Evolutionary conservation across 2,888 invertebrate species (phyloP).

Genomic region (Agriotes lineatus): DNA sequence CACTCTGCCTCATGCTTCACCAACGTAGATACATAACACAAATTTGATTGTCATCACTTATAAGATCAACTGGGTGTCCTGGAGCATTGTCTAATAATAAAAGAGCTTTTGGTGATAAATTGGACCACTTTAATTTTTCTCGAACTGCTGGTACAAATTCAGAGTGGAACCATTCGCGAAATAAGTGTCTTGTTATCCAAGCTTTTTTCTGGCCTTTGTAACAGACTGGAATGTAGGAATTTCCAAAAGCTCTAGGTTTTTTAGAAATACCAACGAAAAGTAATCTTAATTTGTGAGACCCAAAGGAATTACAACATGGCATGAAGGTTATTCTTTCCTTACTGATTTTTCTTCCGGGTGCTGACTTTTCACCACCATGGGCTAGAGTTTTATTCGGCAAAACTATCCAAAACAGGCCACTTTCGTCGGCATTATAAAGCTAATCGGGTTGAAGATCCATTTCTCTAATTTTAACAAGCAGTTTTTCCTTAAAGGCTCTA

Average conservation of each 20-base stretch:
- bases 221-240: conserved; percentile 46
- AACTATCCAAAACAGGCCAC: conserved; percentile 42
- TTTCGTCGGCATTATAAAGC: conserved; percentile 51
- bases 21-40: conserved; percentile 29
- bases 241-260: conserved; percentile 52
- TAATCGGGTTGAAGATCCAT: conserved; percentile 30
- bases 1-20: neutral
- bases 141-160: too few relatives aligned
- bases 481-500: neutral
- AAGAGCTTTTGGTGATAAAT: too few relatives aligned
- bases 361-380: conserved; percentile 41
- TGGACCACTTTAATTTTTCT: too few relatives aligned
- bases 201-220: conserved; percentile 46
- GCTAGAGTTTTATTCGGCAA: conserved; percentile 47
- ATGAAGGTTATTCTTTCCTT: conserved; percentile 54
- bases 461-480: conserved; percentile 22
- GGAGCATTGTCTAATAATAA: too few relatives aligned
- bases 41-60: conserved; percentile 30
- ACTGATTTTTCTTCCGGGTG: conserved; percentile 48
- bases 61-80: conserved; percentile 23
- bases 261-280: conserved; percentile 54
- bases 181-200: conserved; percentile 50
- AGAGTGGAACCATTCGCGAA: conserved; percentile 50
- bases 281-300: conserved; percentile 52
- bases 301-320: conserved; percentile 52